Evolutionary conservation across 2,113 vertebrate species (phyloP), one percentile per base, ranked within the genome.

Genomic region (Grantiella picta): DNA sequence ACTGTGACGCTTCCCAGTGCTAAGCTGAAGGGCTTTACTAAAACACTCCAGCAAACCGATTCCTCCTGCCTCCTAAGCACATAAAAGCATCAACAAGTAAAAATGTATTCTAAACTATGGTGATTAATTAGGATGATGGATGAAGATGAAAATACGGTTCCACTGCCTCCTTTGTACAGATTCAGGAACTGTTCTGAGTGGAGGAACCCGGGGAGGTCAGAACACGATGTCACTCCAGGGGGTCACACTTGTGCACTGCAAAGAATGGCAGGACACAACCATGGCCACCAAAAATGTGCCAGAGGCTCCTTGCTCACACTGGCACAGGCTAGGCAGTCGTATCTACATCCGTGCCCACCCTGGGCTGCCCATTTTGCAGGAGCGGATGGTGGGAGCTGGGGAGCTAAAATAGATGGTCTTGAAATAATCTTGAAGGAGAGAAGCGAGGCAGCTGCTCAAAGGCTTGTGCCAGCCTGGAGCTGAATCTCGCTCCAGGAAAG

Each of bases 381-480:
- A 96, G 77, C 4, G 24, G 22, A 78, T 54, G 81, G 78, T 44
- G 28, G 78, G 50, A 88, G 60, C 79, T 15, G 36, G 88, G 19
- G 21, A 90, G 59, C 96, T 72, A 79, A 83, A 78, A 83, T 72
- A 85, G 79, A 59, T 53, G 22, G 78, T 77, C 89, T 24, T 42
- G 93, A 81, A 96, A 87, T 93, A 82, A 82, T 24, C 89, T 5
- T 61, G 83, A 71, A 42, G 76, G 47, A 82, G 59, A 86, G 83
- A 73, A 91, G 60, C 6, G 4, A 95, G 85, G 92, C 93, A 86
- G 95, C 92, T 96, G 95, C 93, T 94, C 92, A 83, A 83, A 94
- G 88, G 79, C 82, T 72, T 77, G 79, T 56, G 93, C 75, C 92
- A 91, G 88, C 95, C 90, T 53, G 82, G 75, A 85, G 88, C 82